Evolutionary conservation across 2,113 vertebrate species (phyloP).

Genomic region (Pontoporia blainvillei): DNA sequence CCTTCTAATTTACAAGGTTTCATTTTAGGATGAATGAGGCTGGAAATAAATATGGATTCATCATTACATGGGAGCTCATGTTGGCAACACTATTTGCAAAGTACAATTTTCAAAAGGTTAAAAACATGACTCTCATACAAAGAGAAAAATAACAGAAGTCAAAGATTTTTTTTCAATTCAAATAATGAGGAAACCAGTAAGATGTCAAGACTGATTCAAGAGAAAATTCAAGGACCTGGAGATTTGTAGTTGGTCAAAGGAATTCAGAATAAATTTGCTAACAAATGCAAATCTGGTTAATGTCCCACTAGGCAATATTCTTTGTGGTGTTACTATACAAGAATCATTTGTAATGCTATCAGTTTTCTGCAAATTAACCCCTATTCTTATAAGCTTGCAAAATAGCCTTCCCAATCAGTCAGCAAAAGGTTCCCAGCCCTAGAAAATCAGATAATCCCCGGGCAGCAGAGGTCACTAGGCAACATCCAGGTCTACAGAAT

Average conservation of each 20-base stretch:
- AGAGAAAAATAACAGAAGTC: background rate
- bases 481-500: background rate
- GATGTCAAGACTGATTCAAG: background rate
- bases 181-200: background rate
- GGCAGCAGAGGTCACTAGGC: background rate
- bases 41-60: background rate
- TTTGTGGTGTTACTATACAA: background rate
- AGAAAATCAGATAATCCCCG: background rate
- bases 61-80: background rate
- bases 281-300: background rate
- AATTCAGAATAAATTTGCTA: background rate
- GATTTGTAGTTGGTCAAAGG: background rate
- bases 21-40: background rate
- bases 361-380: background rate
- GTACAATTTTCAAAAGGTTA: conserved; percentile 2
- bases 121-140: background rate
- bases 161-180: background rate
- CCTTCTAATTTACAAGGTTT: background rate
- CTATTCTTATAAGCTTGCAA: background rate
- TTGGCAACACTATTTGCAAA: background rate
- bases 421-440: background rate
- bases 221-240: background rate
- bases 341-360: background rate
- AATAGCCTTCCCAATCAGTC: background rate
- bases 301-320: background rate